phyloP scores from a whole-genome alignment of 2,888 invertebrate species.

The Bibio marci region DNA sequence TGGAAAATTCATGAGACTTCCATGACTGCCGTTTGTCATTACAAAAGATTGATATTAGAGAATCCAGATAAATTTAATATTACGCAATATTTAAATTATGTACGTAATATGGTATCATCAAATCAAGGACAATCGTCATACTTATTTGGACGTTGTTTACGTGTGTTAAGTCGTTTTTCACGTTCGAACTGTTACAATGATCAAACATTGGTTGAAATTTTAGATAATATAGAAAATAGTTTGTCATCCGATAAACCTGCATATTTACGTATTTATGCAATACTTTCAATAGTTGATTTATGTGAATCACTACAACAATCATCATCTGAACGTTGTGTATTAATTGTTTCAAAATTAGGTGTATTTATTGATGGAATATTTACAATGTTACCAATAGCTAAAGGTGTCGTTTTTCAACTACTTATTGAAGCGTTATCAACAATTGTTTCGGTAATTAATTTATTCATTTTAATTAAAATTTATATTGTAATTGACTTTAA shows the following conservation, averaged over 20 bases:
- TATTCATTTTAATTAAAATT: too few relatives aligned
- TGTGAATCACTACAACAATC: conserved; percentile 32
- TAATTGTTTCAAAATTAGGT: conserved; percentile 31
- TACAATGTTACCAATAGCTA: conserved; percentile 31
- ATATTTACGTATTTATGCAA: conserved; percentile 23
- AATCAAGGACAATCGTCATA: conserved; percentile 20
- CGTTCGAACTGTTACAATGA: conserved; percentile 24
- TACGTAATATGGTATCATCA: conserved; percentile 18
- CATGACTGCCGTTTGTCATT: conserved; percentile 41
- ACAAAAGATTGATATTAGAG: conserved; percentile 28
- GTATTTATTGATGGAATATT: conserved; percentile 35
- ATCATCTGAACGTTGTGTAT: conserved; percentile 25
- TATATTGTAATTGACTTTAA: too few relatives aligned
- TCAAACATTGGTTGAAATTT: conserved; percentile 24
- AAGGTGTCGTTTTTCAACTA: conserved; percentile 32
- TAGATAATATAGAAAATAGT: conserved; percentile 22
- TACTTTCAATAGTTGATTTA: conserved; percentile 24
- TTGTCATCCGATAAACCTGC: conserved; percentile 23
- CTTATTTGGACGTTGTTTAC: conserved; percentile 25
- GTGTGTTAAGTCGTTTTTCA: conserved; percentile 26
- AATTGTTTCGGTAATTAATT: conserved; percentile 31
- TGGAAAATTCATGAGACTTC: conserved; percentile 53
- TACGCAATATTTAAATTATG: conserved; percentile 24
- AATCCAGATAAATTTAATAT: conserved; percentile 23
- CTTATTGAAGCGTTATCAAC: conserved; percentile 34